Base-by-base conservation (phyloP, 2,888 invertebrate genomes). In the Coenonympha arcania region DNA sequence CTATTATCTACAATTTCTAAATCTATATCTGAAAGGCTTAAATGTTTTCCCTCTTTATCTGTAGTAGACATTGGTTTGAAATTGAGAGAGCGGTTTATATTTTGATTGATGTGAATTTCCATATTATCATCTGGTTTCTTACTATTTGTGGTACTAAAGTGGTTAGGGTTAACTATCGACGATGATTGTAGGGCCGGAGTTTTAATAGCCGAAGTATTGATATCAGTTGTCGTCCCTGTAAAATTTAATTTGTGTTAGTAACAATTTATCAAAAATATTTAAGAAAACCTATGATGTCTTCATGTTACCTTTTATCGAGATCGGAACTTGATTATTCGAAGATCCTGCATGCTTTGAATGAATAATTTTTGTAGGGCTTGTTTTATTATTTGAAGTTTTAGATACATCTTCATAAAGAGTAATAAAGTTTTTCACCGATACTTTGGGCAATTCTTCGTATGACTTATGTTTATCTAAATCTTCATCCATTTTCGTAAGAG, bases 1-100 rank as follows among this genome's bases (percentile, higher is more conserved):
- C n/a, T n/a, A n/a, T 65, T 71, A 62, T 84, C 85, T 15, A 86
- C 68, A 50, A 85, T 85, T 67, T 86, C 86, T 53, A 85, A 56
- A 58, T 85, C 84, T 20, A 85, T 79, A 58, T 86, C 85, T 52
- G 85, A 85, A 13, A 83, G 66, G 47, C 78, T 80, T 41, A 80
- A 52, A 49, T 77, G 78, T 6, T 71, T 75, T 3, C 67, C 73
- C 60, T 77, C 69, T 61, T 73, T 76, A 28, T 71, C 71, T 36
- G 68, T 57, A 48, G 65, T 65, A 24, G 62, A 58, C 39, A 56
- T 50, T 33, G 63, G 47, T 59, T 73, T 70, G 42, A 65, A 56
- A 34, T 75, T 71, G 37, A 65, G 59, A 8, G 73, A 73, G 26
- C 68, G 68, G 3, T 59, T 67, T 33, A 67, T 69, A 44, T 46